Evolutionary conservation across 2,113 vertebrate genomes (phyloP).

Genomic region (Rhinoderma darwinii): DNA sequence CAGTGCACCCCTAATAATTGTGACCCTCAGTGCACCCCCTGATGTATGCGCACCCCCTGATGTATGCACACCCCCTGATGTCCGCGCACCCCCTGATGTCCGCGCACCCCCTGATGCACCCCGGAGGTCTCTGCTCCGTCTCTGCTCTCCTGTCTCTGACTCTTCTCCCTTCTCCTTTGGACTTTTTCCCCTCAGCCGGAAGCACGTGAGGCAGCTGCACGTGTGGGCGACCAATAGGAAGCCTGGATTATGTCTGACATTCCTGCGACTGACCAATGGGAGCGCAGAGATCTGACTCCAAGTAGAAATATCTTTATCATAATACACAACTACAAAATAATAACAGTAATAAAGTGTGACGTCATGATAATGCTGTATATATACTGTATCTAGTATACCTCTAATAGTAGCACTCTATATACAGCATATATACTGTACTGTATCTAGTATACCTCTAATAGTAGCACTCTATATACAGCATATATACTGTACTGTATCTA

Average conservation of each 20-base stretch:
- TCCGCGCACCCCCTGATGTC: conserved; percentile 69
- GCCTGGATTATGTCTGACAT: conserved; percentile 70
- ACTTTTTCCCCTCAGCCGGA: conserved; percentile 82
- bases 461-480: background rate
- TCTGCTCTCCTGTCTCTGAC: conserved; percentile 79
- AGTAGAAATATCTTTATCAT: background rate
- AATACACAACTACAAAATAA: background rate
- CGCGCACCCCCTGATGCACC: conserved; percentile 53
- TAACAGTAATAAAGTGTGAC: background rate
- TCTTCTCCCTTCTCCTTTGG: conserved; percentile 73
- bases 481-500: background rate
- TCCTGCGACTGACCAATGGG: conserved; percentile 78
- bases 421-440: too few relatives aligned
- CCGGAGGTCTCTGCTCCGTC: background rate
- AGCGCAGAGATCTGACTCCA: conserved; percentile 11
- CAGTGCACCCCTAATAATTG: conserved; percentile 63
- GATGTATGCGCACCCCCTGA: background rate
- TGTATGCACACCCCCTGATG: conserved; percentile 80
- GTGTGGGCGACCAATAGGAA: conserved; percentile 82
- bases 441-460: background rate
- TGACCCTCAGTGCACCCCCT: background rate
- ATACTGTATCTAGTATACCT: background rate
- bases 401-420: background rate
- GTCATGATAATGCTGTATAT: background rate
- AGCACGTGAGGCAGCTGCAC: conserved; percentile 87